Conservation (phyloP, 2,888 invertebrate genomes). For the Barypeithes pellucidus region DNA sequence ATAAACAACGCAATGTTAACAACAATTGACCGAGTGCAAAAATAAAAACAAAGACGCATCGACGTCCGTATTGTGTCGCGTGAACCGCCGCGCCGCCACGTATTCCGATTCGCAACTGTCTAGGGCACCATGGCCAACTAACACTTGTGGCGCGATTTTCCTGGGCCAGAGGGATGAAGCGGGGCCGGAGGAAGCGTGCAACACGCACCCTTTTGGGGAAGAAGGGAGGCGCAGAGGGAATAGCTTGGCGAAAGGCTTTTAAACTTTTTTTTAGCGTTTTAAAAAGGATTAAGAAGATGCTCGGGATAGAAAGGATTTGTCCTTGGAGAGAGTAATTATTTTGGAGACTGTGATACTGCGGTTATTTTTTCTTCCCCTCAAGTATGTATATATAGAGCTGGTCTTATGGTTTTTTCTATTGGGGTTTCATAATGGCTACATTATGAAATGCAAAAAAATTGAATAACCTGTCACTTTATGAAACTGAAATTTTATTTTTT, state of each 20-base stretch:
- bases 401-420: too few relatives aligned
- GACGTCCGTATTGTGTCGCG: constrained; percentile 39
- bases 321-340: background rate
- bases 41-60: constrained; percentile 47
- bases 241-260: constrained; percentile 14
- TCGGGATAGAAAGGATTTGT: background rate
- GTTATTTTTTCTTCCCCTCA: background rate
- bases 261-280: constrained; percentile 13
- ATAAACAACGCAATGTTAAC: constrained; percentile 4
- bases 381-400: too few relatives aligned
- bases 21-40: constrained; percentile 40
- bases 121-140: constrained; percentile 61
- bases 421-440: too few relatives aligned
- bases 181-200: constrained; percentile 38
- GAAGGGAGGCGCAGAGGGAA: constrained; percentile 31
- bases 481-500: too few relatives aligned
- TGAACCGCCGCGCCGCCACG: constrained; percentile 46
- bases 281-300: background rate
- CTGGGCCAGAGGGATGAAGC: constrained; percentile 42
- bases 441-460: too few relatives aligned
- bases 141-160: constrained; percentile 63
- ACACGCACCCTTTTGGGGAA: constrained; percentile 49
- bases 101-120: constrained; percentile 59
- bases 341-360: background rate
- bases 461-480: too few relatives aligned